phyloP scores from a whole-genome alignment of 2,888 invertebrate species.

The Strigamia crassipes region DNA sequence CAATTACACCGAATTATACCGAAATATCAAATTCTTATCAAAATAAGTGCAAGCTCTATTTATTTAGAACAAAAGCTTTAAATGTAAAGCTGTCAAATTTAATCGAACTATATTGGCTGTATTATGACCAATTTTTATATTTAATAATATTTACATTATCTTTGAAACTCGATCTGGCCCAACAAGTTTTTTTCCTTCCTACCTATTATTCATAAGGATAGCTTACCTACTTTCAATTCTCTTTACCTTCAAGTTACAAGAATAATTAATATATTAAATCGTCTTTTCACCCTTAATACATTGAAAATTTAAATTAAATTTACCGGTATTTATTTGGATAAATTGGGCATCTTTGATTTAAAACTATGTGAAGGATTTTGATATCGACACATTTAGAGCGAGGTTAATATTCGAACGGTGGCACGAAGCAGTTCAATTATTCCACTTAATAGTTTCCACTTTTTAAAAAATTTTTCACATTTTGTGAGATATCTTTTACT shows the following conservation, averaged over 20 bases:
- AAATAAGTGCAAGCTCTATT: no score
- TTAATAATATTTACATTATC: not conserved
- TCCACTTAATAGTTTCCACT: not conserved
- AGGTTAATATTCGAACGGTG: constrained; percentile 5
- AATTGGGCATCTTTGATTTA: not conserved
- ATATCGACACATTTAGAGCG: not conserved
- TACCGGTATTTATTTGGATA: not conserved
- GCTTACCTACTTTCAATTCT: constrained; percentile 14
- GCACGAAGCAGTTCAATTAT: not conserved
- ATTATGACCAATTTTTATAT: not conserved
- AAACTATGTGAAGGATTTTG: constrained; percentile 28
- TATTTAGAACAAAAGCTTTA: no score
- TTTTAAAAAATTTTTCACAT: not conserved
- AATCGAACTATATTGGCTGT: not conserved
- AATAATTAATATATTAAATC: not conserved
- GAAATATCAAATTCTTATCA: no score
- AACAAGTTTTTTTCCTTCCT: constrained; percentile 16
- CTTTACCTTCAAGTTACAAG: constrained; percentile 6
- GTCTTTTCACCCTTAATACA: not conserved
- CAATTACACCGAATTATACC: no score
- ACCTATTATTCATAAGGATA: constrained; percentile 1
- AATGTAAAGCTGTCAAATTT: not conserved
- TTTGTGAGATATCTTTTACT: not conserved
- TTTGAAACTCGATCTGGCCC: constrained; percentile 7
- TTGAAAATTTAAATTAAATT: not conserved